phyloP scores from a whole-genome alignment of 2,888 invertebrate species.

The Merodon equestris region DNA sequence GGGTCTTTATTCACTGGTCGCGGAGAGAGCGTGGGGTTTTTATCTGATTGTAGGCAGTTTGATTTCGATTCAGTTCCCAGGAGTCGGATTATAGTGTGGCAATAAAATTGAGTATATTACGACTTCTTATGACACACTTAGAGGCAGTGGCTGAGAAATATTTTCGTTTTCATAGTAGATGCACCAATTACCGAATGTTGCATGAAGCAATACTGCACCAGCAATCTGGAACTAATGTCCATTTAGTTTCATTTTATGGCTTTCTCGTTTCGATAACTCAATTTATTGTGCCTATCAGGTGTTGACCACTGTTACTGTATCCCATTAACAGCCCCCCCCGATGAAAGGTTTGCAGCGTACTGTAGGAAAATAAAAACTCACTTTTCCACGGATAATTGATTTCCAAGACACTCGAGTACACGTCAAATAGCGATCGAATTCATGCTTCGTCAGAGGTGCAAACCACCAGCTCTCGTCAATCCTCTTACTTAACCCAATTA shows the following conservation, averaged over 20 bases:
- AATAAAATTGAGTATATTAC: no score
- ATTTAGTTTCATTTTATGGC: constrained; percentile 12
- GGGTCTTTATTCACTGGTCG: constrained; percentile 28
- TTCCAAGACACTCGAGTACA: not conserved
- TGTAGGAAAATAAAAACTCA: not conserved
- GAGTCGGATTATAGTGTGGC: not conserved
- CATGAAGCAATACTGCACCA: not conserved
- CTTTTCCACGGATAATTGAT: constrained; percentile 53
- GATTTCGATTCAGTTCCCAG: no score
- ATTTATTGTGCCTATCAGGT: constrained; percentile 3
- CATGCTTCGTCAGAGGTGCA: constrained; percentile 20
- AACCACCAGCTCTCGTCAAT: constrained; percentile 8
- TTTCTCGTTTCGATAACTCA: constrained; percentile 21
- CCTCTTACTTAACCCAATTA: constrained; percentile 60
- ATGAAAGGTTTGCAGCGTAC: not conserved
- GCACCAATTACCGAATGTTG: not conserved
- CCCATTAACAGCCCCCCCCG: constrained; percentile 4
- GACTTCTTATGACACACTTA: not conserved
- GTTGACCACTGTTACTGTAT: not conserved
- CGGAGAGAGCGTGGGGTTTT: constrained; percentile 14
- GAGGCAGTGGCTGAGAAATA: not conserved
- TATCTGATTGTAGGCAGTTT: no score
- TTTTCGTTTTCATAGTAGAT: not conserved
- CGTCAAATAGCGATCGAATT: not conserved
- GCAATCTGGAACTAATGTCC: constrained; percentile 13